Conservation (phyloP, 2,113 vertebrate species). For the Parus major region DNA sequence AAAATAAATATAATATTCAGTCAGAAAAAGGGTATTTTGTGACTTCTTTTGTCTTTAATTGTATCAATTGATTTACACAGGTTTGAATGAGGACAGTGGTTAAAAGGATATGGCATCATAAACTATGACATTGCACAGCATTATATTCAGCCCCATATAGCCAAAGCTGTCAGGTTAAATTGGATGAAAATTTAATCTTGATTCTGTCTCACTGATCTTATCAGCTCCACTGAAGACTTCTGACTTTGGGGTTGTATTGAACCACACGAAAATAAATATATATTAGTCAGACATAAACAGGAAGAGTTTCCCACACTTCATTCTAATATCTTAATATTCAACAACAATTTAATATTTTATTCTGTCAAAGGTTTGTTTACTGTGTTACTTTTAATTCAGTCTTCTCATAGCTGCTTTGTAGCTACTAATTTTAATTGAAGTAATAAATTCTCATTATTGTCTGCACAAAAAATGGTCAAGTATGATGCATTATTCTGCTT, state of each 20-base stretch:
- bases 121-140: neutral
- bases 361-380: neutral
- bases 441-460: neutral
- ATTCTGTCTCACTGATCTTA: neutral
- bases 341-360: neutral
- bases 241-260: neutral
- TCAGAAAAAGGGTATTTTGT: neutral
- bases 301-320: neutral
- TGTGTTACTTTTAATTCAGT: neutral
- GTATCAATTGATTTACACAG: neutral
- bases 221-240: fast-evolving
- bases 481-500: neutral
- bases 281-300: neutral
- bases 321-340: neutral
- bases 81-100: neutral
- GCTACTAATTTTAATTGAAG: neutral
- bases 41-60: neutral
- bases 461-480: neutral
- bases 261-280: neutral
- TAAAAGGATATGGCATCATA: neutral
- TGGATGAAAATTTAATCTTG: neutral
- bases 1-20: neutral
- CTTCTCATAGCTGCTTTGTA: neutral
- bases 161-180: neutral
- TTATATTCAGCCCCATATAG: neutral